These are phyloP conservation scores for Dendrolimus kikuchii DNA, from an alignment of 1,140 invertebrate species.

Conservation along the genomic window DNA sequence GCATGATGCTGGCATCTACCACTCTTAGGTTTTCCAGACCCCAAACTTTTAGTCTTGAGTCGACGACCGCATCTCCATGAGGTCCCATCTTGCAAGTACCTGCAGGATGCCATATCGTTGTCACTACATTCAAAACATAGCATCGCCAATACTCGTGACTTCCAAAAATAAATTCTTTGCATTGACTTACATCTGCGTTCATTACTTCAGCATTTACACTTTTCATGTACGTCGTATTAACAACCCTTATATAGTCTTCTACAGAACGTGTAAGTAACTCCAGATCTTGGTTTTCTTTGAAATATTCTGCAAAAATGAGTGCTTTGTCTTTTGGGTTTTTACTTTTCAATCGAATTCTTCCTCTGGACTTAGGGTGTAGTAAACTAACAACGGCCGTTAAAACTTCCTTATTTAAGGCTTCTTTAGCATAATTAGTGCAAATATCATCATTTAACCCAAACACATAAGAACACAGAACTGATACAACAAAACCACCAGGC, in stretches of 20 bases:
- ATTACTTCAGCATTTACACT: conserved; percentile 54
- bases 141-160: conserved; percentile 79
- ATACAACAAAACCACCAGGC: conserved; percentile 55
- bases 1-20: conserved; percentile 52
- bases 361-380: conserved; percentile 83
- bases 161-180: conserved; percentile 74
- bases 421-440: conserved; percentile 44
- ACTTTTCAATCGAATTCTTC: conserved; percentile 81
- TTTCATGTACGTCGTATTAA: conserved; percentile 72
- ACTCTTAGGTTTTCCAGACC: conserved; percentile 65
- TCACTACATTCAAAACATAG: conserved; percentile 40
- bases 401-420: conserved; percentile 78
- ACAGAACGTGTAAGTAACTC: conserved; percentile 83
- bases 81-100: conserved; percentile 76
- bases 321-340: conserved; percentile 89
- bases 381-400: conserved; percentile 85
- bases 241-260: conserved; percentile 74
- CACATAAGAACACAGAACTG: conserved; percentile 79
- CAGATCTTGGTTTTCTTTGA: conserved; percentile 82
- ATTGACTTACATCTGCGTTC: conserved; percentile 49
- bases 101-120: conserved; percentile 50
- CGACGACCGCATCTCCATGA: conserved; percentile 72
- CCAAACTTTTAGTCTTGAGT: conserved; percentile 59
- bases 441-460: conserved; percentile 76
- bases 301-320: conserved; percentile 90